A percentile compares a stretch with the other conserved stretches of the same genome.
These are phyloP conservation scores for Synanthedon formicaeformis DNA, from an alignment of 2,888 invertebrate species.

Conservation along the genomic window DNA sequence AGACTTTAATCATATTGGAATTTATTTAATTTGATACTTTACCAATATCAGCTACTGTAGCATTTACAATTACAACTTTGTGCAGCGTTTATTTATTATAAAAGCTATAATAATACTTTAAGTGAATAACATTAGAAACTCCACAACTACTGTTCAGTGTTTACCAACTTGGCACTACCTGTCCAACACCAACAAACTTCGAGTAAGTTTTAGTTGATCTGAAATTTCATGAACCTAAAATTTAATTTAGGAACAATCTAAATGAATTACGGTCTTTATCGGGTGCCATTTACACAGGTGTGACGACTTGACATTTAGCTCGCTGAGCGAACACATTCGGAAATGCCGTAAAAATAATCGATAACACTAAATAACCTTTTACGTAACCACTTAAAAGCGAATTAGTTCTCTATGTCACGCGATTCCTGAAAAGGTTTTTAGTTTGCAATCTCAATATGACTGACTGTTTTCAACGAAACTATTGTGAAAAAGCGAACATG, in stretches of 20 bases:
- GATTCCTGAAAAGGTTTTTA: conserved; percentile 23
- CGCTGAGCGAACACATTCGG: conserved; percentile 13
- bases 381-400: conserved; percentile 28
- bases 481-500: too few relatives aligned
- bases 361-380: conserved; percentile 51
- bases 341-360: conserved; percentile 29
- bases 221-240: not conserved
- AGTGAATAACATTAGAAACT: not conserved
- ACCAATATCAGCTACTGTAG: too few relatives aligned
- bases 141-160: conserved; percentile 13
- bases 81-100: not conserved
- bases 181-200: conserved; percentile 3
- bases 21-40: too few relatives aligned
- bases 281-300: conserved; percentile 48
- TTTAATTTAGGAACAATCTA: not conserved
- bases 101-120: not conserved
- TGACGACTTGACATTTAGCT: conserved; percentile 46
- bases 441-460: conserved; percentile 13
- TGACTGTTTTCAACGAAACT: conserved; percentile 10
- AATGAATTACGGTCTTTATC: conserved; percentile 12
- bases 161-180: conserved; percentile 6
- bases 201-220: conserved; percentile 5
- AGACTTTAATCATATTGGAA: too few relatives aligned
- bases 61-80: too few relatives aligned
- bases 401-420: conserved; percentile 29